Base-by-base conservation (phyloP, 1,140 invertebrate genomes). In the Leucophenga varia region DNA sequence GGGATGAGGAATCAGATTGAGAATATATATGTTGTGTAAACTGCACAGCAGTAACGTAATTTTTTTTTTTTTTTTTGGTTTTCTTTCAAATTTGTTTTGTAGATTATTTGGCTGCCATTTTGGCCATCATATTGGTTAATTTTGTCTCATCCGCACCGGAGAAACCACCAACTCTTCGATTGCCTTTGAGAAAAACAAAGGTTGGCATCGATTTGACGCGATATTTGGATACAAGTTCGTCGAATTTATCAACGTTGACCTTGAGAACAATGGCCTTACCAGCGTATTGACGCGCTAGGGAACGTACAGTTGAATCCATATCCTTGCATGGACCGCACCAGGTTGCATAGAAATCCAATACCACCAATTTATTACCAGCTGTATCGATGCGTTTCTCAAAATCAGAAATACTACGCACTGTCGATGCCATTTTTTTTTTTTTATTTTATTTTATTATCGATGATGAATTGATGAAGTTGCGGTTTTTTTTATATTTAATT, bases 271-370 rank as follows among this genome's bases (percentile, higher is more conserved):
- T 28, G 3, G 52, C 61, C 21, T 59, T 51, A 34, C 35, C 13
- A 5, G 47, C 25, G 22, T 67, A 60, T 18, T 68, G 41, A 6
- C 36, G 39, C 0, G 56, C 57, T 31, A 68, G 22, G 1, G 49
- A 34, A 10, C 50, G 54, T 2, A 68, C 54, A 0, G 43, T 41
- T 13, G 83, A 82, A 3, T 78, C 76, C 53, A 87, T 86, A 40
- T 77, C 70, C 55, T 79, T 81, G 69, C 85, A 87, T 2, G 85
- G 86, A 0, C 83, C 83, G 70, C 75, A 76, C 76, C 76, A 78
- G 3, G 51, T 71, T 21, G 76, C 75, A 40, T 64, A 72, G 50
- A 83, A 82, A 45, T 83, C 82, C 14, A 87, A 73, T 4, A 87
- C 76, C 12, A 86, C 76, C 21, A 87, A 50, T 52, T 82, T 83